These are phyloP conservation scores for Congeria kusceri DNA, from an alignment of 2,888 invertebrate genomes.

Conservation along the genomic window DNA sequence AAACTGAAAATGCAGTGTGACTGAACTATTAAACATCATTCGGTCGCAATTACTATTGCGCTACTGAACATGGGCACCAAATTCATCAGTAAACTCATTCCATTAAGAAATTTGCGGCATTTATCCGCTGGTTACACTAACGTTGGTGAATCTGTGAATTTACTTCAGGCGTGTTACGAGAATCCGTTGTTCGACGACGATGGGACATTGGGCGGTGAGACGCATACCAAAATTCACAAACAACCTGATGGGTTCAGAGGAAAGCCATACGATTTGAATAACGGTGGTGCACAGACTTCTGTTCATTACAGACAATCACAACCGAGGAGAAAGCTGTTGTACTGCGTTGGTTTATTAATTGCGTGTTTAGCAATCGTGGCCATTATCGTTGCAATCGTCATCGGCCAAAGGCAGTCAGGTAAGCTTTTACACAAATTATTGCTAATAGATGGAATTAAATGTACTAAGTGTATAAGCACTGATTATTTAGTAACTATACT, in stretches of 20 bases:
- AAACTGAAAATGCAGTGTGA: too few species aligned
- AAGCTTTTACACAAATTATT: neutral
- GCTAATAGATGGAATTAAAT: too few species aligned
- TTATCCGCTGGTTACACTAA: conserved; percentile 62
- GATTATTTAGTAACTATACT: too few species aligned
- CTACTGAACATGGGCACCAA: conserved; percentile 49
- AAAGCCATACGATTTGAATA: conserved; percentile 56
- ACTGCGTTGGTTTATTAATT: conserved; percentile 36
- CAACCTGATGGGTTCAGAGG: conserved; percentile 48
- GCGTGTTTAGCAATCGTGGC: conserved; percentile 43
- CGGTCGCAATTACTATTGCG: too few species aligned
- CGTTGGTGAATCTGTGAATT: conserved; percentile 76
- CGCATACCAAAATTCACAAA: conserved; percentile 54
- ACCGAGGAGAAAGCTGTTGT: conserved; percentile 34
- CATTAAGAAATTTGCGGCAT: conserved; percentile 63
- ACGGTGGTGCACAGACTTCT: conserved; percentile 52
- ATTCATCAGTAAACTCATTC: conserved; percentile 65
- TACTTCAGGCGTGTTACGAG: conserved; percentile 82
- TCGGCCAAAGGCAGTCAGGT: conserved; percentile 40
- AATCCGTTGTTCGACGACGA: conserved; percentile 79
- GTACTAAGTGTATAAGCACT: too few species aligned
- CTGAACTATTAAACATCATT: too few species aligned
- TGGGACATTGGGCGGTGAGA: conserved; percentile 51
- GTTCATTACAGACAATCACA: conserved; percentile 50
- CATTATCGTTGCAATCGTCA: conserved; percentile 49